These are phyloP conservation scores for Eupeodes latifasciatus DNA, from an alignment of 2,888 invertebrate species.

Conservation along the genomic window DNA sequence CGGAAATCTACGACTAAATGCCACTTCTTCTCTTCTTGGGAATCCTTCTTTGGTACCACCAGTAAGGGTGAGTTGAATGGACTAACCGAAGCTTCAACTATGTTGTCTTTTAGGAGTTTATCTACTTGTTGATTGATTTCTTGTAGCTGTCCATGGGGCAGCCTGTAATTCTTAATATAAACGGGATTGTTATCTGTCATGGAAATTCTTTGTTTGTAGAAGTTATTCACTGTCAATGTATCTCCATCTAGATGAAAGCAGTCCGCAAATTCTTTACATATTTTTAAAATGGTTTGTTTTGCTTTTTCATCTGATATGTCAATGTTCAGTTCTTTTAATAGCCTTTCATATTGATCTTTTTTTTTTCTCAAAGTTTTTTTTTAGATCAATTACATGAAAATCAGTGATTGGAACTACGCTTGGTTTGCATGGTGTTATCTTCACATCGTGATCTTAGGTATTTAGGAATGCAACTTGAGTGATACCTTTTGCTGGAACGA, in stretches of 20 bases:
- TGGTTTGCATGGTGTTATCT: background rate
- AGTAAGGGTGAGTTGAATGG: background rate
- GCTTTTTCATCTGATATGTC: background rate
- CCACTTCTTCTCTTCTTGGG: too few species aligned
- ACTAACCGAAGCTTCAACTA: background rate
- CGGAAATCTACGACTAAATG: too few species aligned
- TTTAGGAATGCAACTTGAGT: constrained; percentile 6
- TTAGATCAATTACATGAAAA: background rate
- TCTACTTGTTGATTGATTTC: constrained; percentile 1
- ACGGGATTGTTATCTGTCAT: background rate
- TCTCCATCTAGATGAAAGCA: background rate
- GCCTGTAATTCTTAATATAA: background rate
- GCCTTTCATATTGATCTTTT: background rate
- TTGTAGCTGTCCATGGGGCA: background rate
- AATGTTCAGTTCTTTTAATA: background rate
- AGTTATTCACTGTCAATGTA: background rate
- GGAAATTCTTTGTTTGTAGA: constrained; percentile 8
- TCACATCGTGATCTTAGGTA: background rate
- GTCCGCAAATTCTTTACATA: background rate
- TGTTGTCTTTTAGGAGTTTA: background rate
- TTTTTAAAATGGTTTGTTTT: background rate
- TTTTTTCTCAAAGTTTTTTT: background rate
- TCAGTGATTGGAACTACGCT: background rate
- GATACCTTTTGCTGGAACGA: constrained; percentile 23
- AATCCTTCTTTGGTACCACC: background rate